Percentiles rank a stretch among this genome's conserved stretches.
phyloP scores from a whole-genome alignment of 2,797 vertebrate species.

The Dipus sagitta region DNA sequence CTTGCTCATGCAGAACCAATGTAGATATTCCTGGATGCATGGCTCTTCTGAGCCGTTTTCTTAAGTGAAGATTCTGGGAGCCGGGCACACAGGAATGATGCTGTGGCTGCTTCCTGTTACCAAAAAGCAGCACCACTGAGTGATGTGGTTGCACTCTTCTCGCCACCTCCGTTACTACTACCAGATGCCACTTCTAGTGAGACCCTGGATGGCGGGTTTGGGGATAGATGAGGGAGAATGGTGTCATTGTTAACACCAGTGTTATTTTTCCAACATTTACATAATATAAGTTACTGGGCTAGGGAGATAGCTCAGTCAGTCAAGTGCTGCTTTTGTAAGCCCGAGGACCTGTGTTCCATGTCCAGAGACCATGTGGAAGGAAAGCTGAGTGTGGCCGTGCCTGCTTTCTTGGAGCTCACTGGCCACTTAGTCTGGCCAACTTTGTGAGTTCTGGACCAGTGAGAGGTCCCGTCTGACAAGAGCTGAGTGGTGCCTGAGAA shows the following conservation, averaged over 20 bases:
- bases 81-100: neutral
- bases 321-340: too few species aligned
- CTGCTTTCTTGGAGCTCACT: too few species aligned
- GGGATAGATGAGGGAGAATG: neutral
- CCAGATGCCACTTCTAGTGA: fast-evolving
- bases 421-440: too few species aligned
- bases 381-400: too few species aligned
- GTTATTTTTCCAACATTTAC: neutral
- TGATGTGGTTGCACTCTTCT: neutral
- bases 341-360: too few species aligned
- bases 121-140: fast-evolving
- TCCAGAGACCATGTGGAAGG: too few species aligned
- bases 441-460: too few species aligned
- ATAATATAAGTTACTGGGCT: neutral
- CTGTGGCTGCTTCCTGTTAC: fast-evolving
- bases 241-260: neutral
- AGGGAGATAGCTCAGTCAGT: too few species aligned
- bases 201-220: neutral
- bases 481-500: too few species aligned
- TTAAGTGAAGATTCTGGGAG: neutral
- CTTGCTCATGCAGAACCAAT: neutral
- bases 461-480: too few species aligned
- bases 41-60: neutral
- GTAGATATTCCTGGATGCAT: neutral
- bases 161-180: fast-evolving